Conservation (phyloP, 2,888 invertebrate species). For the Physocephala rufipes region DNA sequence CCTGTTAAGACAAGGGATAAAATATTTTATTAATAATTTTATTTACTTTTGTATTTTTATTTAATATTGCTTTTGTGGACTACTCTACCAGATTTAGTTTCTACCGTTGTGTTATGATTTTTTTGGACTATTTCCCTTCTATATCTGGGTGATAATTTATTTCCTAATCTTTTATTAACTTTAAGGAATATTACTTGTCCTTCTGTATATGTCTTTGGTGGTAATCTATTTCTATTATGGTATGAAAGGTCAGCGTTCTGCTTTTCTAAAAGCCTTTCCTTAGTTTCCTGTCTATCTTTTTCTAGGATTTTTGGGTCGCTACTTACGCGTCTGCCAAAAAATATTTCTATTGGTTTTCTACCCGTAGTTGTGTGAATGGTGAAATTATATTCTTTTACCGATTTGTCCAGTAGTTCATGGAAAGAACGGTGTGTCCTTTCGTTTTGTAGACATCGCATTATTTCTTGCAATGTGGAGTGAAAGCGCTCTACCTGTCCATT, state of each 20-base stretch:
- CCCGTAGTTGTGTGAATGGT: conserved; percentile 18
- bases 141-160: conserved; percentile 37
- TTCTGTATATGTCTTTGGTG: conserved; percentile 4
- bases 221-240: not conserved
- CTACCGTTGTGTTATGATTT: conserved; percentile 20
- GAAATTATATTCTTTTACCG: conserved; percentile 17
- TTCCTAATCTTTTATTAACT: conserved; percentile 37
- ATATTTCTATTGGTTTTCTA: conserved; percentile 3
- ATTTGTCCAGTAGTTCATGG: too few species aligned
- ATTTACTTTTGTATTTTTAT: not conserved
- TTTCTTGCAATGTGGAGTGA: conserved; percentile 37
- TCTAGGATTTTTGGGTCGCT: conserved; percentile 1
- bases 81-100: not conserved
- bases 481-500: conserved; percentile 28
- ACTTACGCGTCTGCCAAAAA: not conserved
- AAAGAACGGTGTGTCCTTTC: not conserved
- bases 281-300: conserved; percentile 12
- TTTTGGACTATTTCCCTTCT: conserved; percentile 31
- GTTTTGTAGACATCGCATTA: conserved; percentile 32
- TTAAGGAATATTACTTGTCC: conserved; percentile 35
- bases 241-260: conserved; percentile 1
- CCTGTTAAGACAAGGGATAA: too few species aligned
- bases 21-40: not conserved
- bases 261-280: not conserved
- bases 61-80: not conserved